These are phyloP conservation scores for Drosophila neonasuta DNA, from an alignment of 2,888 invertebrate species.

Conservation along the genomic window DNA sequence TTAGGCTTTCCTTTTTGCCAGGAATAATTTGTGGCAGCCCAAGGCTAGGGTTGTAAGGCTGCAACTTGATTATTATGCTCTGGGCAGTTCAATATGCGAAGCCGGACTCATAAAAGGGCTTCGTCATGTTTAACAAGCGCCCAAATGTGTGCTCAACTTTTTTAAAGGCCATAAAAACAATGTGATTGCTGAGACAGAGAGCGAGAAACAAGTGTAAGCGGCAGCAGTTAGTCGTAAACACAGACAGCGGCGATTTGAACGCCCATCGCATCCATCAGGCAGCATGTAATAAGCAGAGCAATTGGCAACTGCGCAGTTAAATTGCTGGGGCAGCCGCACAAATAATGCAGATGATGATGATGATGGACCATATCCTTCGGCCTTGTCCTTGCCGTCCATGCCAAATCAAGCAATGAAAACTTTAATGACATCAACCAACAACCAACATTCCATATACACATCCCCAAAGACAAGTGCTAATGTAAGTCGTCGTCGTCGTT, in stretches of 20 bases:
- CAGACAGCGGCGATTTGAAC: constrained; percentile 30
- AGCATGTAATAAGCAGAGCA: constrained; percentile 21
- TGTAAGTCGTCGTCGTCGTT: constrained; percentile 23
- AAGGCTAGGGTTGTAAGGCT: not conserved
- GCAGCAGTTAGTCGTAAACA: constrained; percentile 32
- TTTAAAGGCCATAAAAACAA: constrained; percentile 51
- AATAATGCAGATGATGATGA: constrained; percentile 11
- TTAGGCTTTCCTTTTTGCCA: not conserved
- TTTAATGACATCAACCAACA: constrained; percentile 45
- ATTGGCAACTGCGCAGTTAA: constrained; percentile 35
- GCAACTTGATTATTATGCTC: constrained; percentile 25
- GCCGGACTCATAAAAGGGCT: constrained; percentile 32
- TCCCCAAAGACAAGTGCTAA: constrained; percentile 16
- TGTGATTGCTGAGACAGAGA: not conserved
- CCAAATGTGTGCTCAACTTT: constrained; percentile 34
- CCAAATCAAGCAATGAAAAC: constrained; percentile 59
- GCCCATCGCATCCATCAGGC: constrained; percentile 18
- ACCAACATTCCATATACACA: not conserved
- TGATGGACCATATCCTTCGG: constrained; percentile 9
- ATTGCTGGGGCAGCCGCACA: constrained; percentile 39
- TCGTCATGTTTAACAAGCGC: constrained; percentile 40
- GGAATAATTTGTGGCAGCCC: constrained; percentile 16
- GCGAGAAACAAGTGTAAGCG: constrained; percentile 12
- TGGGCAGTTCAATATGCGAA: constrained; percentile 22
- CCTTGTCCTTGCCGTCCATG: constrained; percentile 17